Evolutionary conservation across 1,140 invertebrate species (phyloP), one percentile per base, ranked within the genome.

Genomic region (Pectinophora gossypiella): DNA sequence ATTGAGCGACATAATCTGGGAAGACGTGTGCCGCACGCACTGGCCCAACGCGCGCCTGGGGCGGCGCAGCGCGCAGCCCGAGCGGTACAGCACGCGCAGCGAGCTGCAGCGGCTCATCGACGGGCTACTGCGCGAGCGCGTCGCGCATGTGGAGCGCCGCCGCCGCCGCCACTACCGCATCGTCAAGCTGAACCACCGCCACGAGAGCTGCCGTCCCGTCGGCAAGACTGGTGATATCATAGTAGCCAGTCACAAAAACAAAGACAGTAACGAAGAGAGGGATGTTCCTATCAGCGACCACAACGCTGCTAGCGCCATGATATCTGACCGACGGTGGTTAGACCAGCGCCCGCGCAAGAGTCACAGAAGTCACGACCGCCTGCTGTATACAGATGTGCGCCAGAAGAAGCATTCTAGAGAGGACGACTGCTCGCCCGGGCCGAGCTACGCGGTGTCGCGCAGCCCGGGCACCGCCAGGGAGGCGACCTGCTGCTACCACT

Each of bases 201-300:
- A 84, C 23, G 78, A 83, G 58, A 82, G 68, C 48, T 80, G 73
- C 48, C 61, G 78, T 49, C 53, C 79, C 0, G 55, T 87, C 9
- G 84, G 84, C 19, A 87, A 87, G 61, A 87, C 80, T 15, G 81
- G 84, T 4, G 81, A 85, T 61, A 81, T 87, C 19, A 85, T 87
- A 32, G 84, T 87, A 19, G 84, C 84, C 9, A 87, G 72, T 48
- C 71, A 85, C 43, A 85, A 87, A 64, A 71, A 75, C 36, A 78
- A 56, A 45, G 63, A 65, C 38, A 45, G 56, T 4, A 64, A 65
- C 32, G 74, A 69, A 10, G 62, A 76, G 15, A 60, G 51, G 15
- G 54, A 65, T 19, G 42, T 59, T 1, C 40, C 56, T 3, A 51
- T 60, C 1, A 72, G 63, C 38, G 63, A 72, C 42, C 64, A 71